Percentiles rank a stretch among this genome's conserved stretches.
Evolutionary conservation across 2,888 invertebrate genomes (phyloP).

Genomic region (Pachymerium ferrugineum): DNA sequence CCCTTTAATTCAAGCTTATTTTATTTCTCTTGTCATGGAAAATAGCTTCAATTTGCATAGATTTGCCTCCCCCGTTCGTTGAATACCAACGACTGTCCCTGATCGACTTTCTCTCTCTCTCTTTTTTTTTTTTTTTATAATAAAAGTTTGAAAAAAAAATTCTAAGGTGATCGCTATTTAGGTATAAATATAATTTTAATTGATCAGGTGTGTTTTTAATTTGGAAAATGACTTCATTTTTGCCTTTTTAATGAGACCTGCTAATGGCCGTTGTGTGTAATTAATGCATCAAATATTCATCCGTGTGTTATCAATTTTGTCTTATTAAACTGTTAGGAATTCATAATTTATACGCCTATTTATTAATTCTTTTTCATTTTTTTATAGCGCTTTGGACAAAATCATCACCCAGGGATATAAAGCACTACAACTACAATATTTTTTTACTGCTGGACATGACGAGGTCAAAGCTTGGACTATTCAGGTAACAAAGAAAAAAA

Average conservation of each 20-base stretch:
- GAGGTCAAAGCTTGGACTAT: conserved; percentile 99
- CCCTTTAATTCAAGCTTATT: conserved; percentile 23
- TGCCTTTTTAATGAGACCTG: background rate
- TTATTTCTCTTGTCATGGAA: conserved; percentile 25
- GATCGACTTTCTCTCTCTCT: background rate
- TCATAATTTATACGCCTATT: background rate
- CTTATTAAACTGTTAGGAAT: background rate
- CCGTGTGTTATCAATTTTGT: background rate
- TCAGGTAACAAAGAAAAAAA: too few species aligned
- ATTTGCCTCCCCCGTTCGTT: conserved; percentile 29
- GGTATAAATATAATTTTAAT: background rate
- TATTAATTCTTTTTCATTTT: conserved; percentile 28
- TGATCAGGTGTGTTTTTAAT: background rate
- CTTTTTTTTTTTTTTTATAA: background rate
- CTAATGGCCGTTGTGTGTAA: background rate
- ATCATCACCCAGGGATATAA: conserved; percentile 97
- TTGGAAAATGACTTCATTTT: background rate
- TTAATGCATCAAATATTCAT: background rate
- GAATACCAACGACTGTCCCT: conserved; percentile 23
- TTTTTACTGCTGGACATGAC: conserved; percentile 95
- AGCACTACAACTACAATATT: conserved; percentile 91
- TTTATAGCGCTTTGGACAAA: conserved; percentile 75
- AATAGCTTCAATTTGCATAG: conserved; percentile 34
- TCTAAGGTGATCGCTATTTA: background rate
- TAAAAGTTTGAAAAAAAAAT: background rate